Conservation (phyloP, 2,888 invertebrate species). For the Plagodis dolabraria region DNA sequence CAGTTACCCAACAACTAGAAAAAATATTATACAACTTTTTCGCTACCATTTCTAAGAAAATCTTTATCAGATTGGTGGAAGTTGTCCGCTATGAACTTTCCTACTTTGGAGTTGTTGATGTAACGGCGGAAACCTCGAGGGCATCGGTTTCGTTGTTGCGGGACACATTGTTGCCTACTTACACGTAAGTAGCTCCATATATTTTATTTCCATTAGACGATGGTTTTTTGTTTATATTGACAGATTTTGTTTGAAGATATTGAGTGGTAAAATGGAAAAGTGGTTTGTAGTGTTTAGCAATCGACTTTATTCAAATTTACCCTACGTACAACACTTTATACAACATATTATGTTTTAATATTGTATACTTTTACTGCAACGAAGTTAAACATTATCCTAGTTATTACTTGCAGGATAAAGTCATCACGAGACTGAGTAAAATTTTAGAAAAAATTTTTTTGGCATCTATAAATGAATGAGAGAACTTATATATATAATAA, state of each 20-base stretch:
- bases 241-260: background rate
- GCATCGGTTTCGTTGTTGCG: constrained; percentile 1
- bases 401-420: too few relatives aligned
- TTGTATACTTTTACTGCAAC: too few relatives aligned
- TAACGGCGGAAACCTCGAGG: constrained; percentile 4
- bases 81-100: constrained; percentile 22
- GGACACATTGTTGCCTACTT: constrained; percentile 17
- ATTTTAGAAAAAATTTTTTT: too few relatives aligned
- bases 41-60: constrained; percentile 14
- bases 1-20: constrained; percentile 15
- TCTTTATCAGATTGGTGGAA: constrained; percentile 26
- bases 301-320: too few relatives aligned
- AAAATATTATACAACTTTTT: constrained; percentile 17
- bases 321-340: too few relatives aligned
- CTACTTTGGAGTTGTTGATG: constrained; percentile 24
- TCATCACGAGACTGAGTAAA: too few relatives aligned
- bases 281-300: too few relatives aligned
- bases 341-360: too few relatives aligned
- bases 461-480: too few relatives aligned
- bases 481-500: too few relatives aligned
- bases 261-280: too few relatives aligned
- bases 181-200: constrained; percentile 6
- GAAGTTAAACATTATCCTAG: too few relatives aligned
- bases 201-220: background rate
- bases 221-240: background rate